Base-by-base conservation (phyloP, 2,888 invertebrate species). In the Ormyrus labotus region DNA sequence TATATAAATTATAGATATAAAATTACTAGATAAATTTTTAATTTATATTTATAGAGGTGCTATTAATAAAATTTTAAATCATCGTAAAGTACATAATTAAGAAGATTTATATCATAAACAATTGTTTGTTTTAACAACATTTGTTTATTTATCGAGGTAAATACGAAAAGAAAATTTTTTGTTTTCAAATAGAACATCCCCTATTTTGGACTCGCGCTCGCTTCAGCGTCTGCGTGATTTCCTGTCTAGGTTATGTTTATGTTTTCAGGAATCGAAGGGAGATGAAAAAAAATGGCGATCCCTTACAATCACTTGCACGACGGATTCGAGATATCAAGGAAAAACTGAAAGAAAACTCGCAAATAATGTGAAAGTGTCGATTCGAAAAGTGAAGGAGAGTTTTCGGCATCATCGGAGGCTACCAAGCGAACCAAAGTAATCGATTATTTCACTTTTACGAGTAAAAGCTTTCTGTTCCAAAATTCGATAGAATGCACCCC, bases 241-340 rank as follows among this genome's bases (percentile, higher is more conserved):
- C 69, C 51, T 61, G 72, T 76, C 82, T 81, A 82, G 82, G 82
- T 82, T 82, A 82, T 82, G 82, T 82, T 82, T 78, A 73, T 81
- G 67, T 82, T 81, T 81, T 73, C 68, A 34, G 78, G 69, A 72
- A 70, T 72, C 67, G 76, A 78, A 77, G 73, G 69, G 74, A 75
- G 75, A 75, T 78, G 80, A 82, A 81, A 81, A 78, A 81, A 82
- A 82, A 82, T 82, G 82, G 82, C 80, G 80, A 80, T 74, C 68
- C 13, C 13, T 63, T 50, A 63, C 63, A 48, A 34, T 70, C 60
- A 57, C 58, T 63, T 61, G 10, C 51, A 68, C 68, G 57, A 70
- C 58, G 50, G 63, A n/a, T 67, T 67, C 10, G 9, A 50, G 70
- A 77, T 69, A 53, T 7, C 48, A 53, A 19, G 48, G 60, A 70